Base-by-base conservation (phyloP, 1,140 invertebrate genomes). In the Brevipalpus yothersi region DNA sequence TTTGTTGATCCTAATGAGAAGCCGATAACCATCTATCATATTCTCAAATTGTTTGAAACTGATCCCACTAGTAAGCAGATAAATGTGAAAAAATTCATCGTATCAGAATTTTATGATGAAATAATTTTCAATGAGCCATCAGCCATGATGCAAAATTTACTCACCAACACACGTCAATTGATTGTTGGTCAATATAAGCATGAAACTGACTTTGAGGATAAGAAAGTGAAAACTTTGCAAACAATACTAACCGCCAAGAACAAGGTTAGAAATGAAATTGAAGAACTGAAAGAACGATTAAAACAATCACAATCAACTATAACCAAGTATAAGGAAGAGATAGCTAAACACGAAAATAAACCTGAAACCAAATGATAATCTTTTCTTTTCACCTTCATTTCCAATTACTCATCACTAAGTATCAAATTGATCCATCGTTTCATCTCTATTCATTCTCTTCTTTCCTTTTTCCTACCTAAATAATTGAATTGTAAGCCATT, bases 181-280 rank as follows among this genome's bases (percentile, higher is more conserved):
- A 81, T 82, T 1, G 72, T 81, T 58, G 80, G 80, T 40, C 68
- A 76, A 31, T 87, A 84, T 79, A 80, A 77, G 61, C 88, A 93
- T 71, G 85, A 93, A 67, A 89, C 84, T 59, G 83, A 94, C 72
- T 94, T 93, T 80, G 88, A 94, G 75, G 82, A 83, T 40, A 90
- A 89, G 65, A 91, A 90, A 67, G 79, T 82, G 51, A 81, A 81
- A 61, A 84, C 85, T 0, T 66, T 88, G 53, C 79, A 83, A 65
- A 80, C 79, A 60, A 83, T 94, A 64, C 69, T 81, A 39, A 76
- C 80, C 55, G 85, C 86, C 0, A 86, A 87, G 70, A 79, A 79
- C 51, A 90, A 88, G 72, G 82, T 94, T 1, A 77, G 82, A 63
- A 72, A 74, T 47, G 88, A 93, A 72, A 90, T 95, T 53, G 73